Percentiles rank a stretch among this genome's conserved stretches.
Evolutionary conservation across 2,888 invertebrate genomes (phyloP).

Genomic region (Oscheius sp.): DNA sequence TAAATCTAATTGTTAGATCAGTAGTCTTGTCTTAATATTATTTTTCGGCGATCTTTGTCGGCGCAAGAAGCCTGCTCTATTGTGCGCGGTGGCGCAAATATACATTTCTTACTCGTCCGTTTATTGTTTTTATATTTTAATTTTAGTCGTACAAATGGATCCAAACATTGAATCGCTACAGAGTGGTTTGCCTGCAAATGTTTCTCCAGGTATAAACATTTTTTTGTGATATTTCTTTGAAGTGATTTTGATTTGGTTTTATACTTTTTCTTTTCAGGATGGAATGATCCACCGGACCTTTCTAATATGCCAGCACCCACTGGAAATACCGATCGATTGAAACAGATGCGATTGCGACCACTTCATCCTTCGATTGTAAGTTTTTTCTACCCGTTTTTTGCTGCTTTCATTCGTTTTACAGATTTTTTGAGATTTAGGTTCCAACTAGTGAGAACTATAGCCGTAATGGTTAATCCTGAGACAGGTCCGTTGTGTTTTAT

Average conservation of each 20-base stretch:
- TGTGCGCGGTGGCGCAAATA: background rate
- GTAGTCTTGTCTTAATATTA: no score
- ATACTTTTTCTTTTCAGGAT: background rate
- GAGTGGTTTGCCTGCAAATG: background rate
- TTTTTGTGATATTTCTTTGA: background rate
- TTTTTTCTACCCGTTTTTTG: no score
- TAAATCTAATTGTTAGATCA: no score
- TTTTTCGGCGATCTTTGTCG: no score
- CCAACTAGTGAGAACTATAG: no score
- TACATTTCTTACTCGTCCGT: no score
- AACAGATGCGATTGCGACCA: conserved; percentile 10
- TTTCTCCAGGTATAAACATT: background rate
- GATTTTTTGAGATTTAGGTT: no score
- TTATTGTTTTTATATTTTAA: no score
- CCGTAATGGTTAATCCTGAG: no score
- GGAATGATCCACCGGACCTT: conserved; percentile 14
- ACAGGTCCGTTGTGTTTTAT: background rate
- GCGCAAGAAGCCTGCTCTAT: no score
- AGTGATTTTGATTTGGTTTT: background rate
- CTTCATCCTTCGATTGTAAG: conserved; percentile 9
- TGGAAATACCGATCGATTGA: background rate
- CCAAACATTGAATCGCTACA: conserved; percentile 7
- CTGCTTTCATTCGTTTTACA: no score
- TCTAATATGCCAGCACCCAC: background rate
- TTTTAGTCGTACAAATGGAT: no score